A percentile compares a stretch with the other conserved stretches of the same genome.
Evolutionary conservation across 2,113 vertebrate genomes (phyloP).

Genomic region (Corythaixoides concolor): DNA sequence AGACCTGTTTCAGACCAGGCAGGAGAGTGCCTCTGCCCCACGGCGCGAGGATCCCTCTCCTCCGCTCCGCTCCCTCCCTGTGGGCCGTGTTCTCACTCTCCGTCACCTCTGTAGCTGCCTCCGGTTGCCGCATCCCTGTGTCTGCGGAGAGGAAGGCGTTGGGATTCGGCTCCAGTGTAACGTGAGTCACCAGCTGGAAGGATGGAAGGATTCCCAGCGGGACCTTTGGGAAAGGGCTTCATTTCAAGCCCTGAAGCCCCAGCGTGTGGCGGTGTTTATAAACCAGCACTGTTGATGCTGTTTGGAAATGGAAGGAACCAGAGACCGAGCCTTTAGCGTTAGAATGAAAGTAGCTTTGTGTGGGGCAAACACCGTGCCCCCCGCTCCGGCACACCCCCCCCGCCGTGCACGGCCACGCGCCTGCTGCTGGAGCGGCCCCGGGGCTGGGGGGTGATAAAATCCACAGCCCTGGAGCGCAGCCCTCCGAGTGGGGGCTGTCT

Average conservation of each 20-base stretch:
- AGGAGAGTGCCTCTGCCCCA: accelerated
- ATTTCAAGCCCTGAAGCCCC: background rate
- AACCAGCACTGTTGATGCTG: background rate
- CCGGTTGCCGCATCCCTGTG: background rate
- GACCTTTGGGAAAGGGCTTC: background rate
- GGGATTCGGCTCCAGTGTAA: too few relatives aligned
- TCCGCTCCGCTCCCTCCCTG: accelerated
- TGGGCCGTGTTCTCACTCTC: background rate
- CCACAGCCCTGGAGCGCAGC: too few relatives aligned
- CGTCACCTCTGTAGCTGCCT: background rate
- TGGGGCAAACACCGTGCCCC: background rate
- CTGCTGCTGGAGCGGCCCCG: background rate
- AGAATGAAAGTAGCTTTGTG: background rate
- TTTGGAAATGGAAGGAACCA: background rate
- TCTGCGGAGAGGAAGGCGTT: too few relatives aligned
- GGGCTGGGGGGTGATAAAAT: background rate
- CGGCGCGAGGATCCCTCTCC: accelerated
- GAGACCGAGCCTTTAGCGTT: background rate
- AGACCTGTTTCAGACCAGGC: background rate
- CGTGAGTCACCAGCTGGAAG: background rate
- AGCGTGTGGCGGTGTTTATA: accelerated
- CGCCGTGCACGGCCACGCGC: accelerated
- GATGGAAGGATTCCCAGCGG: background rate
- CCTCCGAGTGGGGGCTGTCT: accelerated
- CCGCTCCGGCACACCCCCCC: background rate